Conservation (phyloP, 2,113 vertebrate genomes). For the Melanostigma gelatinosum region DNA sequence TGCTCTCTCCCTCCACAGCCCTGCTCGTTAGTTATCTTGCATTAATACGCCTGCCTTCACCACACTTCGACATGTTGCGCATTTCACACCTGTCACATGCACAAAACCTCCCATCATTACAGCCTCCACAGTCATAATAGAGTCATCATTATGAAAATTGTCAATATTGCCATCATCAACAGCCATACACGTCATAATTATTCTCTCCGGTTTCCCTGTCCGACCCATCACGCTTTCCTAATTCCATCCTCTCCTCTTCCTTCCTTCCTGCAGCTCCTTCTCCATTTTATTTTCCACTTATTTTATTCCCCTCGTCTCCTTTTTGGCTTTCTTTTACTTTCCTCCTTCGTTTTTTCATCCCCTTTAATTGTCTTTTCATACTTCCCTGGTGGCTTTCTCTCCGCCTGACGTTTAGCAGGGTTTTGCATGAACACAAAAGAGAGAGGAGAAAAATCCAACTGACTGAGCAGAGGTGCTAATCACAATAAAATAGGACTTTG, state of each 20-base stretch:
- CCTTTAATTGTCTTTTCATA: constrained; percentile 15
- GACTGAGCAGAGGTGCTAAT: constrained; percentile 50
- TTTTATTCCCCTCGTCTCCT: neutral
- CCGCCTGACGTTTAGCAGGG: constrained; percentile 10
- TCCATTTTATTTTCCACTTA: neutral
- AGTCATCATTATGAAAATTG: constrained; percentile 50
- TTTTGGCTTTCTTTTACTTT: neutral
- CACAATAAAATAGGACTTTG: constrained; percentile 46
- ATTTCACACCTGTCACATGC: constrained; percentile 41
- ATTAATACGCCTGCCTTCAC: constrained; percentile 4
- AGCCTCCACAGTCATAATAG: constrained; percentile 15
- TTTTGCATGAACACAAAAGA: constrained; percentile 42
- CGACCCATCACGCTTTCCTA: neutral
- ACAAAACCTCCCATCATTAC: constrained; percentile 27
- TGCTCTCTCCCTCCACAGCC: neutral
- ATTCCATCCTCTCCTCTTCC: constrained; percentile 1
- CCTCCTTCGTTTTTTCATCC: neutral
- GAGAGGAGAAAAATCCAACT: constrained; percentile 16
- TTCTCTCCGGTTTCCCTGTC: constrained; percentile 16
- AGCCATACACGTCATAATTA: constrained; percentile 36
- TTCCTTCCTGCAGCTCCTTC: neutral
- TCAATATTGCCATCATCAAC: constrained; percentile 36
- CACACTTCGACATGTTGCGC: constrained; percentile 26
- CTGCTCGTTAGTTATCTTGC: constrained; percentile 18
- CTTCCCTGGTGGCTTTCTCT: constrained; percentile 2